A percentile compares a stretch with the other conserved stretches of the same genome.
phyloP scores from a whole-genome alignment of 64 coral and sea anemone species.

The Stichodactyla helianthus region DNA sequence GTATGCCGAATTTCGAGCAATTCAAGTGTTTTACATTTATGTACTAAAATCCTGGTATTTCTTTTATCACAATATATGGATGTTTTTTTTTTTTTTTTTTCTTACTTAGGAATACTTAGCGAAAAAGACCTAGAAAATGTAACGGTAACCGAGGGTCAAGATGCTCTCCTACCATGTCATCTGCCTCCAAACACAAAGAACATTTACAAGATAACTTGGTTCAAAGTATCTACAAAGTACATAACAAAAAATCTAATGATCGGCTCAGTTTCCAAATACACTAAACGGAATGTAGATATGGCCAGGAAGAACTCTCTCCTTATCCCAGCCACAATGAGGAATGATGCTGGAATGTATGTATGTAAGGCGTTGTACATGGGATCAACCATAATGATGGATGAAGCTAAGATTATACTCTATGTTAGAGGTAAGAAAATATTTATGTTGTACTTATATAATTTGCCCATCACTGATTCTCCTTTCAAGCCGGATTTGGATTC shows the following conservation, averaged over 20 bases:
- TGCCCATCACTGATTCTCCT: no score
- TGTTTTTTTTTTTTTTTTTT: not conserved
- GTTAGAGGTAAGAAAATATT: not conserved
- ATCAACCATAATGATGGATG: not conserved
- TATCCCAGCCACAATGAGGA: not conserved
- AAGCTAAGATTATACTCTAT: not conserved
- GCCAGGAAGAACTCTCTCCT: not conserved
- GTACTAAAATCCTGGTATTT: no score
- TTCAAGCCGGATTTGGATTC: no score
- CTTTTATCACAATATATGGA: not conserved
- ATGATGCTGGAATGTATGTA: not conserved
- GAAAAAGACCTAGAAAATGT: not conserved
- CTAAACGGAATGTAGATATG: not conserved
- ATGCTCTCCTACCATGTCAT: slow-evolving; percentile 17
- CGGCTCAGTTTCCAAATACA: slow-evolving; percentile 4
- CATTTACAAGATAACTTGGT: slow-evolving; percentile 16
- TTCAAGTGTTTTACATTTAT: not conserved
- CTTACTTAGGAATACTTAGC: not conserved
- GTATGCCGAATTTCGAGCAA: no score
- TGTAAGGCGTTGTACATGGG: slow-evolving; percentile 10
- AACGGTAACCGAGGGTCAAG: slow-evolving; percentile 32
- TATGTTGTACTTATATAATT: no score
- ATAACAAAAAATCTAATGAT: not conserved
- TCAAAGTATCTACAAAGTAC: slow-evolving; percentile 10
- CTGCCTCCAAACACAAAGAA: not conserved